A percentile compares a stretch with the other conserved stretches of the same genome.
phyloP scores from a whole-genome alignment of 1,140 invertebrate species.

The Melipona quadrifasciata region DNA sequence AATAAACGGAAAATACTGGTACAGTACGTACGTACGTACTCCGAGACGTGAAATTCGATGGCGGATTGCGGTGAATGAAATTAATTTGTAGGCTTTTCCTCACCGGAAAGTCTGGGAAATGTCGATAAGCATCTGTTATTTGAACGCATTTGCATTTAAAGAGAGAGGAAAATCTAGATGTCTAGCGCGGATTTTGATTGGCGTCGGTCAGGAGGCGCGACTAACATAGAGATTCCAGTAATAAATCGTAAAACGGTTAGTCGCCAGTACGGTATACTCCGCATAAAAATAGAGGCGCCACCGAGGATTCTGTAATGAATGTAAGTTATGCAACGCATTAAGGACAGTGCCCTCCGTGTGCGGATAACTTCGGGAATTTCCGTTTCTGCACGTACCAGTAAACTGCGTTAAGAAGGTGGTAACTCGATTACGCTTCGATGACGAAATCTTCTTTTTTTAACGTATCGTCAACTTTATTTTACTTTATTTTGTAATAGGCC shows the following conservation, averaged over 20 bases:
- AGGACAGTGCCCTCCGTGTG: constrained; percentile 57
- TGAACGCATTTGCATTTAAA: background rate
- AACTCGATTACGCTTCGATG: constrained; percentile 39
- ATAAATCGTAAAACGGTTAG: constrained; percentile 55
- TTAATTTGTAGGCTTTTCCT: background rate
- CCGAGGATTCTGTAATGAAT: constrained; percentile 48
- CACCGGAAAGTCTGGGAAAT: background rate
- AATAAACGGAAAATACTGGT: too few species aligned
- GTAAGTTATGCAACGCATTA: constrained; percentile 55
- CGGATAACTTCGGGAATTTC: constrained; percentile 37
- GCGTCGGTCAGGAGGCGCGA: background rate
- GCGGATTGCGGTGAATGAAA: background rate
- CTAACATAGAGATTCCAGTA: constrained; percentile 29
- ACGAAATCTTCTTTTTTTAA: background rate
- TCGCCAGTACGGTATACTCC: constrained; percentile 17
- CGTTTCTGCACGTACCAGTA: background rate
- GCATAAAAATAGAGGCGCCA: constrained; percentile 60
- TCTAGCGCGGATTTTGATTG: constrained; percentile 27
- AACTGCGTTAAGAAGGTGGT: constrained; percentile 32
- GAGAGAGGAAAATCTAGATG: constrained; percentile 26
- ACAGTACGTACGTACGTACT: background rate
- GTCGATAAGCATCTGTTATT: constrained; percentile 18
- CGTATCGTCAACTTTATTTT: background rate
- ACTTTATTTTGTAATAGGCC: background rate
- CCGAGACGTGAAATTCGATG: background rate